Evolutionary conservation across 2,113 vertebrate genomes (phyloP).

Genomic region (Epinephelus cyanopodus): DNA sequence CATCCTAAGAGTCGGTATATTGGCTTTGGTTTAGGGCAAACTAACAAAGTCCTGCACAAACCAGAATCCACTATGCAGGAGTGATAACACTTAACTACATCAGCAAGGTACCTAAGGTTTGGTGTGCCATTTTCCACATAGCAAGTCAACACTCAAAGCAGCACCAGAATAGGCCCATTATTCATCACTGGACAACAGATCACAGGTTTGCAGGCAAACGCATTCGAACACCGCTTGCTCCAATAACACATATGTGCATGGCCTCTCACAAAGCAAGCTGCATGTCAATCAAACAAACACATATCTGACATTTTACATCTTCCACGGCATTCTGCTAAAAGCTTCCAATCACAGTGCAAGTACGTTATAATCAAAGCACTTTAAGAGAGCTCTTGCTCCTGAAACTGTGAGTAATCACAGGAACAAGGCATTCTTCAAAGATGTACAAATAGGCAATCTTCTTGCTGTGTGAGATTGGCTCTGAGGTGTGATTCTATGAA

Average conservation of each 20-base stretch:
- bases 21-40: too few species aligned
- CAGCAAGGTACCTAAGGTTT: too few species aligned
- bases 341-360: conserved; percentile 14
- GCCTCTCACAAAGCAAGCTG: neutral
- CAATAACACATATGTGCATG: neutral
- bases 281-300: conserved; percentile 37
- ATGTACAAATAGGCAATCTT: conserved; percentile 3
- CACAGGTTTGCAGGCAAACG: neutral
- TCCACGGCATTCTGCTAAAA: conserved; percentile 65
- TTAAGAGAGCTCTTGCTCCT: neutral
- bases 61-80: neutral
- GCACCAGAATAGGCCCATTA: neutral
- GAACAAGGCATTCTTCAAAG: conserved; percentile 18
- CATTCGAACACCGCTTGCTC: neutral
- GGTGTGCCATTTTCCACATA: neutral
- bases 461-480: conserved; percentile 14
- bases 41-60: neutral
- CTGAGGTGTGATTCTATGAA: conserved; percentile 5
- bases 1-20: too few species aligned
- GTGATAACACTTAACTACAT: neutral
- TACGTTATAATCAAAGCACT: conserved; percentile 50
- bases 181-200: neutral
- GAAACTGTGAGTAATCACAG: conserved; percentile 47
- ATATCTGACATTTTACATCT: conserved; percentile 53
- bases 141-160: neutral